Percentiles rank a stretch among this genome's conserved stretches.
phyloP scores from a whole-genome alignment of 2,888 invertebrate genomes.

The Seira musarum region DNA sequence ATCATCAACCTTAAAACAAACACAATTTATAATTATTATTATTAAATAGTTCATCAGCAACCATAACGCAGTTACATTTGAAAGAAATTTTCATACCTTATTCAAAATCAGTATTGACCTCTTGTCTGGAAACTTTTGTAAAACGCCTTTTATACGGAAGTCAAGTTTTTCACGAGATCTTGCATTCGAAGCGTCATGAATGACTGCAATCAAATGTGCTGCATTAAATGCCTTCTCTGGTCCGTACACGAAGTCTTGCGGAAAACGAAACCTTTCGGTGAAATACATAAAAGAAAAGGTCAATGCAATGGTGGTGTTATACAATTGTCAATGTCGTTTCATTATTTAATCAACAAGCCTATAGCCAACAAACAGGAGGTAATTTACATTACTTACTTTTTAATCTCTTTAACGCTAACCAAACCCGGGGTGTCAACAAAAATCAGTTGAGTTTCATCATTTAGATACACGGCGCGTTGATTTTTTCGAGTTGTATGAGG shows the following conservation, averaged over 20 bases:
- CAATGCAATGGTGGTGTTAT: conserved; percentile 8
- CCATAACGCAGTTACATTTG: not conserved
- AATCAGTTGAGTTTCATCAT: conserved; percentile 87
- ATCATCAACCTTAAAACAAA: conserved; percentile 78
- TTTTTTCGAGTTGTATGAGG: conserved; percentile 90
- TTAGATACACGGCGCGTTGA: conserved; percentile 81
- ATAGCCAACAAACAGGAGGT: not conserved
- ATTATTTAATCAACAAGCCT: not conserved
- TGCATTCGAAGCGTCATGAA: conserved; percentile 86
- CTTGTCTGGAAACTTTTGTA: conserved; percentile 77
- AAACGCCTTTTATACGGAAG: conserved; percentile 79
- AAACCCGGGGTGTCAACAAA: conserved; percentile 96
- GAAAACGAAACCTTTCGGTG: conserved; percentile 75
- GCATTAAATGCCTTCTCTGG: conserved; percentile 78
- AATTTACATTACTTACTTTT: conserved; percentile 75
- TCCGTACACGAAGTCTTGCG: conserved; percentile 77
- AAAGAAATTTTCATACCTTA: conserved; percentile 78
- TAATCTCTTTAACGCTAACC: conserved; percentile 80
- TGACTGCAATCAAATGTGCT: conserved; percentile 87
- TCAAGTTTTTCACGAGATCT: conserved; percentile 81
- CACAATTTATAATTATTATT: not conserved
- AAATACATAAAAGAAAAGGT: conserved; percentile 69
- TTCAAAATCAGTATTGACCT: conserved; percentile 87
- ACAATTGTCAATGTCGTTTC: not conserved
- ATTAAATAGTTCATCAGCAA: not conserved